phyloP scores from a whole-genome alignment of 2,113 vertebrate genomes.

The Bambusicola thoracicus region DNA sequence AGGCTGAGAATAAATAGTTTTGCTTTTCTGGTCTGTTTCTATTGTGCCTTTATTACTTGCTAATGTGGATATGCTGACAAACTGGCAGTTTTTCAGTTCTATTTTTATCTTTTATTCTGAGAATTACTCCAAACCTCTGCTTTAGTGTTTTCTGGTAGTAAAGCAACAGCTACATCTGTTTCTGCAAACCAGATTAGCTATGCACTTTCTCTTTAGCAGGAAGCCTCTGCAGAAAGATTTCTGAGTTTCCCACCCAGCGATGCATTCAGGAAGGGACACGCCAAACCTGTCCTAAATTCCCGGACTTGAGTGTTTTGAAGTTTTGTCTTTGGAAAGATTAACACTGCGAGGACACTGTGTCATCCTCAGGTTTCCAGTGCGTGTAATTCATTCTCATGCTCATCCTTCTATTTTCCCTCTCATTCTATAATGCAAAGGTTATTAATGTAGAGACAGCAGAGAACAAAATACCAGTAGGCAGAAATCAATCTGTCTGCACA shows the following conservation, averaged over 20 bases:
- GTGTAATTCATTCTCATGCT: conserved; percentile 17
- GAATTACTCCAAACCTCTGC: not conserved
- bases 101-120: conserved; percentile 7
- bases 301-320: not conserved
- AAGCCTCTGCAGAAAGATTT: conserved; percentile 20
- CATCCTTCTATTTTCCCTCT: conserved; percentile 3
- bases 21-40: not conserved
- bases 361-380: not conserved
- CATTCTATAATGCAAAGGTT: not conserved
- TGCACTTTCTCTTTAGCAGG: conserved; percentile 51
- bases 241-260: not conserved
- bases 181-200: not conserved
- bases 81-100: not conserved
- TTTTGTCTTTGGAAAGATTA: conserved; percentile 63
- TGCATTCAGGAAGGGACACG: conserved; percentile 28
- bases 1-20: not conserved
- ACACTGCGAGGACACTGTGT: not conserved
- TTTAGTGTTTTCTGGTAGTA: not conserved
- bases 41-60: not conserved
- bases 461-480: not conserved
- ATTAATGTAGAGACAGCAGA: conserved; percentile 15
- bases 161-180: conserved; percentile 6
- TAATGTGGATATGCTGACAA: not conserved
- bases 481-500: conserved; percentile 52
- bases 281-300: conserved; percentile 32